Conservation (phyloP, 2,113 vertebrate genomes). For the Pyrgilauda ruficollis region DNA sequence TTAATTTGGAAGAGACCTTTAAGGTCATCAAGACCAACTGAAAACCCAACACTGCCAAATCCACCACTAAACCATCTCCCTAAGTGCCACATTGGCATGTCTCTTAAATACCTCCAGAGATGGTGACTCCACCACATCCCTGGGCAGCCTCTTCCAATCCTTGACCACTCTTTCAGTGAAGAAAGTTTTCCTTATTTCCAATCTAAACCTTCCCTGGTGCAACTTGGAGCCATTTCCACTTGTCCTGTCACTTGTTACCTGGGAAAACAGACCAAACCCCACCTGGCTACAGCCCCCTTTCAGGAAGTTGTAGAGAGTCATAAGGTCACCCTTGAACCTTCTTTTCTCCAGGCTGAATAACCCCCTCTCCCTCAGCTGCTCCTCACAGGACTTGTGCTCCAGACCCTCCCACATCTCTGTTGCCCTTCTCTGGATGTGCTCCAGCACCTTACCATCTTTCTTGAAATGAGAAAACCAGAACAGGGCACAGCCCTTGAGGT, state of each 20-base stretch:
- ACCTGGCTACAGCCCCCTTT: background rate
- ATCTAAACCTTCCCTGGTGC: background rate
- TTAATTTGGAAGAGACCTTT: background rate
- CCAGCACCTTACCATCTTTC: background rate
- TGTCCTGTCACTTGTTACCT: background rate
- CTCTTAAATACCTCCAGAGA: background rate
- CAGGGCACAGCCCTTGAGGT: background rate
- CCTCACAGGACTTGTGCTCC: background rate
- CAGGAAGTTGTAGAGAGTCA: background rate
- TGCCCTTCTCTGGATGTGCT: background rate
- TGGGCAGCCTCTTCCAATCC: background rate
- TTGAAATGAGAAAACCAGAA: background rate
- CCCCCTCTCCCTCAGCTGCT: background rate
- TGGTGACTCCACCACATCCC: background rate
- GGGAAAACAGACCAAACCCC: background rate
- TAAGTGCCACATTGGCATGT: rapidly evolving
- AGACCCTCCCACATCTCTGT: no score
- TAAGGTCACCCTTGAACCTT: background rate
- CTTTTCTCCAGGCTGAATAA: background rate
- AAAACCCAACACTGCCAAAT: background rate
- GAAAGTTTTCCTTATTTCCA: background rate
- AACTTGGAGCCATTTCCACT: background rate
- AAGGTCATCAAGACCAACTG: background rate
- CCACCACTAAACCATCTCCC: background rate
- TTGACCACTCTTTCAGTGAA: background rate